Base-by-base conservation (phyloP, 2,797 vertebrate genomes). In the Alectoris magna region DNA sequence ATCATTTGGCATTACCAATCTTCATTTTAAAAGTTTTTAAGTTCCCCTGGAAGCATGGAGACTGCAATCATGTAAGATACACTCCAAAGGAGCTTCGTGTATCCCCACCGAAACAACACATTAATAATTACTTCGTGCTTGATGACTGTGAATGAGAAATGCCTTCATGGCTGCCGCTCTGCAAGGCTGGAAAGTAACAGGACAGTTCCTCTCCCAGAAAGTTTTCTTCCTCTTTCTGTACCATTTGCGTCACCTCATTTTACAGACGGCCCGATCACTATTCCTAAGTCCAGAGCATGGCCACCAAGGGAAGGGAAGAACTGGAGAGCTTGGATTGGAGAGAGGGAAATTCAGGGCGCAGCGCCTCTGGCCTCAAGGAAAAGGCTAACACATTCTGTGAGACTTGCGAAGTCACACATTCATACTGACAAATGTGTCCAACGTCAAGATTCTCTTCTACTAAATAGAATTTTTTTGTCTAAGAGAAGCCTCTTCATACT, bases 341-440 rank as follows among this genome's bases (percentile, higher is more conserved):
- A 51, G 29, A 39, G 12, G 27, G 56, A 29, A 84, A 23, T 7
- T 23, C 31, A 26, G 31, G 48, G 14, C 43, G 41, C 6, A 70
- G 24, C 0, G 3, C 31, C n/a, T 63, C 10, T 19, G 0, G 48
- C 51, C 72, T 29, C 0, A 0, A 51, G 59, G 63, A 29, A 53
- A 46, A 49, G 7, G 39, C 1, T 14, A 19, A 55, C 0, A 1
- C 14, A 4, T 0, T 11, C 29, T 18, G 49, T 0, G 0, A 18
- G 51, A n/a, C 67, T 55, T 48, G 73, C 43, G 24, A 36, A 36
- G 56, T 18, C 87, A 69, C 53, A 49, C 24, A 51, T n/a, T 68
- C 39, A 22, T 84, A n/a, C 12, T 1, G 38, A 41, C 27, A 48
- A 14, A 59, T 0, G 0, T 2, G 76, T 75, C 43, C 70, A 62